Percentiles rank a stretch among this genome's conserved stretches.
These are phyloP conservation scores for Zygothrica quintamaculata DNA, from an alignment of 2,888 invertebrate genomes.

Conservation along the genomic window DNA sequence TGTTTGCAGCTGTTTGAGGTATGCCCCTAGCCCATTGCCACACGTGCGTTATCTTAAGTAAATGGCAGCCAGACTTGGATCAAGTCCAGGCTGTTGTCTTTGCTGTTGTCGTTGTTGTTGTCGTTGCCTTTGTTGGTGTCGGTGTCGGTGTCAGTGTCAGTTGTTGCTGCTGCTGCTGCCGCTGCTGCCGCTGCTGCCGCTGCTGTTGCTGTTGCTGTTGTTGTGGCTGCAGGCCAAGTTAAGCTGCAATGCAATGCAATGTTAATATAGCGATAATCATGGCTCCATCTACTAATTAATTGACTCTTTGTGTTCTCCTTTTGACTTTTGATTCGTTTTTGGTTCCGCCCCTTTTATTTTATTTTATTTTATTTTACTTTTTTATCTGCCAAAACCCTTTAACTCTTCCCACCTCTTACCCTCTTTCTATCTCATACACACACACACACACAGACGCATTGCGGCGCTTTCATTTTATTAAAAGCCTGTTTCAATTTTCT, in stretches of 20 bases:
- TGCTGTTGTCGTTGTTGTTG: slow-evolving; percentile 17
- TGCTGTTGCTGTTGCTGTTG: background rate
- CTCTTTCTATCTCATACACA: slow-evolving; percentile 18
- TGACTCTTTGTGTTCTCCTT: slow-evolving; percentile 84
- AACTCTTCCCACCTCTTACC: background rate
- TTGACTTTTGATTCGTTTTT: slow-evolving; percentile 35
- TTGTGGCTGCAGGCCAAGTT: slow-evolving; percentile 10
- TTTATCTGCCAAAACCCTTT: slow-evolving; percentile 2
- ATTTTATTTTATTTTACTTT: background rate
- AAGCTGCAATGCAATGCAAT: slow-evolving; percentile 46
- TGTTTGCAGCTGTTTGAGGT: background rate
- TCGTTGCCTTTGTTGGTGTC: background rate
- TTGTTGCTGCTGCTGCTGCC: background rate
- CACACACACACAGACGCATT: too few species aligned
- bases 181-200: slow-evolving; percentile 17
- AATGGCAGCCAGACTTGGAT: slow-evolving; percentile 54
- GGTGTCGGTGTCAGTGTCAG: too few species aligned
- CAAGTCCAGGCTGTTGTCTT: background rate
- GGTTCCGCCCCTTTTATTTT: background rate
- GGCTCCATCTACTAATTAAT: slow-evolving; percentile 85
- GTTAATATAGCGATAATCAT: slow-evolving; percentile 84
- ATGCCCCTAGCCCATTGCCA: slow-evolving; percentile 38
- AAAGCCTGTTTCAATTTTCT: slow-evolving; percentile 83
- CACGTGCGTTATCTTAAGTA: slow-evolving; percentile 81
- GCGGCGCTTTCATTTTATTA: slow-evolving; percentile 78